Evolutionary conservation across 2,888 invertebrate species (phyloP).

Genomic region (Phania funesta): DNA sequence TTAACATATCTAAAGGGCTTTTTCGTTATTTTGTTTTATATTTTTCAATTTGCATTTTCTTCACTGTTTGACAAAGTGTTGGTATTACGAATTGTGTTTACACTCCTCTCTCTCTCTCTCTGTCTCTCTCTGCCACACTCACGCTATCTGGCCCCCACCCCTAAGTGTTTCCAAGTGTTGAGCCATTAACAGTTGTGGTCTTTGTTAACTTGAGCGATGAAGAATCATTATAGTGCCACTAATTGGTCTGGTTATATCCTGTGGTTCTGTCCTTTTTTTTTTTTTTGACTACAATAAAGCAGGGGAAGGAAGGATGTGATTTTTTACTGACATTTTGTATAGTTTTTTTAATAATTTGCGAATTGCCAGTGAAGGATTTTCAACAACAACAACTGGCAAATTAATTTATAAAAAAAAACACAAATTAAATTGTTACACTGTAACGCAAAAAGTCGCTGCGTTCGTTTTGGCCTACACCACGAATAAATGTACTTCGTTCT

Average conservation of each 20-base stretch:
- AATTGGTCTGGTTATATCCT: slow-evolving; percentile 63
- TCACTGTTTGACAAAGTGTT: not conserved
- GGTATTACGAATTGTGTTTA: slow-evolving; percentile 1
- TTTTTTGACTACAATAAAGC: not conserved
- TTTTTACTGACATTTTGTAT: not conserved
- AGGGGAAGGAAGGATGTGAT: not conserved
- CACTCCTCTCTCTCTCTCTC: slow-evolving; percentile 6
- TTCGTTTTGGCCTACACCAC: no score
- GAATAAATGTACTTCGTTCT: no score
- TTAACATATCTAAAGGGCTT: slow-evolving; percentile 59
- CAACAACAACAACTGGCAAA: no score
- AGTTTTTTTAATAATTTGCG: no score
- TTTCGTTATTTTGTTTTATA: not conserved
- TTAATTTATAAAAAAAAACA: no score
- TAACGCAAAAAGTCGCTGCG: no score
- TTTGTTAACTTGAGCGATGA: slow-evolving; percentile 21
- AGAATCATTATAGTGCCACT: slow-evolving; percentile 45
- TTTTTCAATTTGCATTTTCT: slow-evolving; percentile 19
- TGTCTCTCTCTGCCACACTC: not conserved
- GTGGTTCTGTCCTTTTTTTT: slow-evolving; percentile 28
- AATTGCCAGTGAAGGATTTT: no score
- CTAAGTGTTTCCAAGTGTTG: slow-evolving; percentile 29
- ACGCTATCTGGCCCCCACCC: not conserved
- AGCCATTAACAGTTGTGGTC: slow-evolving; percentile 64
- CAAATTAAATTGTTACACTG: no score